These are phyloP conservation scores for Echeneis naucrates DNA, from an alignment of 2,797 vertebrate genomes.

Conservation along the genomic window DNA sequence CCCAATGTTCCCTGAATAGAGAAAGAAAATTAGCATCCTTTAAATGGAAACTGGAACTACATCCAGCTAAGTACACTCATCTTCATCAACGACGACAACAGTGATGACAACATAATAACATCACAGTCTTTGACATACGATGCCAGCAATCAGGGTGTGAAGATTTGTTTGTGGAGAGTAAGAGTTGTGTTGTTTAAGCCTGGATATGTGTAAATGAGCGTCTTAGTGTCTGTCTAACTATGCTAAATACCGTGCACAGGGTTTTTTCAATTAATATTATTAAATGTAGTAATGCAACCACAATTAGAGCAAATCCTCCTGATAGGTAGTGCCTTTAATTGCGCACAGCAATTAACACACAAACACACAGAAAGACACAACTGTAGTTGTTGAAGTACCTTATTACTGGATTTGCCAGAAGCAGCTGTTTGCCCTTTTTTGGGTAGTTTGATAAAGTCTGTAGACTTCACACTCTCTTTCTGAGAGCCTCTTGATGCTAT, in stretches of 20 bases:
- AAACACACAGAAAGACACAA: background rate
- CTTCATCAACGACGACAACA: constrained; percentile 26
- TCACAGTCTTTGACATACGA: constrained; percentile 31
- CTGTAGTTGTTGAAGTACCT: constrained; percentile 75
- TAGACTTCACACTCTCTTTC: constrained; percentile 54
- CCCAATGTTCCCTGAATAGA: background rate
- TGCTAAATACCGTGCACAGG: constrained; percentile 19
- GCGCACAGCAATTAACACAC: constrained; percentile 32
- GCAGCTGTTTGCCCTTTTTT: constrained; percentile 79
- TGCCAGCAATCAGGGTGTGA: constrained; percentile 30
- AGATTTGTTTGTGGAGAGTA: constrained; percentile 42
- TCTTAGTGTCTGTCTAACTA: constrained; percentile 34
- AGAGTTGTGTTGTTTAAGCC: constrained; percentile 14
- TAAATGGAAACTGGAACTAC: constrained; percentile 14
- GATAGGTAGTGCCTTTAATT: constrained; percentile 25
- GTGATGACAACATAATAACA: constrained; percentile 37
- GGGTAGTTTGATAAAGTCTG: constrained; percentile 68
- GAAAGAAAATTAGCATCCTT: background rate
- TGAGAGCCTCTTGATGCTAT: constrained; percentile 75
- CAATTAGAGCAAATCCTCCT: constrained; percentile 46
- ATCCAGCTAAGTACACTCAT: constrained; percentile 14
- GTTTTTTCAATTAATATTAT: constrained; percentile 42
- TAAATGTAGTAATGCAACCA: constrained; percentile 29
- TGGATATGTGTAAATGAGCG: constrained; percentile 35
- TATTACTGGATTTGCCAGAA: constrained; percentile 75